Percentiles rank a stretch among this genome's conserved stretches.
Evolutionary conservation across 64 coral and sea anemone species (phyloP).

Genomic region (Catalaphyllia jardinei): DNA sequence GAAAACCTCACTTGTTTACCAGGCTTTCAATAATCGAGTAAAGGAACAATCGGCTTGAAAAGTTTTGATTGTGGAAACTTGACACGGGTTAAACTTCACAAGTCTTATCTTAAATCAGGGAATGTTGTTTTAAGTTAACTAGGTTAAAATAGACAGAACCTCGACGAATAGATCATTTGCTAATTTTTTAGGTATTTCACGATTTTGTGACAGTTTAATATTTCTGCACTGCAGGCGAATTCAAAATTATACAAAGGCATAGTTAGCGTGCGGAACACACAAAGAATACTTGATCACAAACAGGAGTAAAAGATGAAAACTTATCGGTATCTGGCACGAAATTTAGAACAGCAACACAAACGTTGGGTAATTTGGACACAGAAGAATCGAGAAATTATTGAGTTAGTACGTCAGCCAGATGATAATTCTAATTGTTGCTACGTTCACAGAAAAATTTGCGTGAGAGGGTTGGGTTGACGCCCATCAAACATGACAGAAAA

Average conservation of each 20-base stretch:
- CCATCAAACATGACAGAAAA: background rate
- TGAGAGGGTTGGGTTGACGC: slow-evolving; percentile 11
- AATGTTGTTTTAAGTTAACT: background rate
- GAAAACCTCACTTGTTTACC: background rate
- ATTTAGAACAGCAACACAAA: background rate
- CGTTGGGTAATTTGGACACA: background rate
- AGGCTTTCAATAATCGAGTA: background rate
- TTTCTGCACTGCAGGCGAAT: background rate
- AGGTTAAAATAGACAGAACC: background rate
- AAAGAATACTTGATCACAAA: background rate
- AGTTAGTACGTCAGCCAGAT: background rate
- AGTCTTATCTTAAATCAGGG: background rate
- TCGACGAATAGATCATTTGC: background rate
- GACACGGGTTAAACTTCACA: background rate
- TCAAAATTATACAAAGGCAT: background rate
- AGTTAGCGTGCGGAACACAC: background rate
- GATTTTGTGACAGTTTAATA: slow-evolving; percentile 1
- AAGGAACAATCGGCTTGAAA: background rate
- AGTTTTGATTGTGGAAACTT: background rate
- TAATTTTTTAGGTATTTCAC: background rate
- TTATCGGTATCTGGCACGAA: background rate
- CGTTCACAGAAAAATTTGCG: background rate
- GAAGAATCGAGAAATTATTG: background rate
- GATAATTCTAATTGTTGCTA: background rate
- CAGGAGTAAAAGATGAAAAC: background rate